These are phyloP conservation scores for Thunnus thynnus DNA, from an alignment of 2,113 vertebrate species.

Conservation along the genomic window DNA sequence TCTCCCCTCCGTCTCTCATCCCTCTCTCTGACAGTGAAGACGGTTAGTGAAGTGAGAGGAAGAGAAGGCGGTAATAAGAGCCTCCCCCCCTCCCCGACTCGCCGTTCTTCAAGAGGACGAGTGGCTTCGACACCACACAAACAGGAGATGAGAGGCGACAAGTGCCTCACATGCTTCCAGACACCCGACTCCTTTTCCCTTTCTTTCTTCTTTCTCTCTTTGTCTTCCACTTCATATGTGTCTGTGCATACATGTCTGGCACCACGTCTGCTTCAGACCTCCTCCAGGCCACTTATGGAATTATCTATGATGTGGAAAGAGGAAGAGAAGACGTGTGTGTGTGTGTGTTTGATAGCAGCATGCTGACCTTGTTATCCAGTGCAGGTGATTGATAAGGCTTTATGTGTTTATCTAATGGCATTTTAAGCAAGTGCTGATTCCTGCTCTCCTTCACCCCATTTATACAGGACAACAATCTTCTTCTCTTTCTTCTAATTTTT, in stretches of 20 bases:
- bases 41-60: conserved; percentile 21
- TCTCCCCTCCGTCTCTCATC: not conserved
- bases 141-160: conserved; percentile 16
- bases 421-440: conserved; percentile 16
- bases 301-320: not conserved
- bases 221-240: not conserved
- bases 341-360: conserved; percentile 4
- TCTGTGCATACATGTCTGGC: not conserved
- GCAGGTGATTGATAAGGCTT: conserved; percentile 33
- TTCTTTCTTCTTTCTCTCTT: not conserved
- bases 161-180: not conserved
- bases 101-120: not conserved
- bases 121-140: conserved; percentile 15
- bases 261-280: not conserved
- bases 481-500: not conserved
- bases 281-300: not conserved
- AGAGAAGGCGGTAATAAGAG: conserved; percentile 17
- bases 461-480: not conserved
- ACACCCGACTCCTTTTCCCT: not conserved
- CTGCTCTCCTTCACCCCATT: not conserved
- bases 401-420: conserved; percentile 22
- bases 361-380: not conserved
- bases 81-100: conserved; percentile 1
- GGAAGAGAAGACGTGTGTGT: not conserved
- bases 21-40: conserved; percentile 5